A percentile compares a stretch with the other conserved stretches of the same genome.
Evolutionary conservation across 1,140 invertebrate genomes (phyloP).

Genomic region (Brachionus calyciflorus): DNA sequence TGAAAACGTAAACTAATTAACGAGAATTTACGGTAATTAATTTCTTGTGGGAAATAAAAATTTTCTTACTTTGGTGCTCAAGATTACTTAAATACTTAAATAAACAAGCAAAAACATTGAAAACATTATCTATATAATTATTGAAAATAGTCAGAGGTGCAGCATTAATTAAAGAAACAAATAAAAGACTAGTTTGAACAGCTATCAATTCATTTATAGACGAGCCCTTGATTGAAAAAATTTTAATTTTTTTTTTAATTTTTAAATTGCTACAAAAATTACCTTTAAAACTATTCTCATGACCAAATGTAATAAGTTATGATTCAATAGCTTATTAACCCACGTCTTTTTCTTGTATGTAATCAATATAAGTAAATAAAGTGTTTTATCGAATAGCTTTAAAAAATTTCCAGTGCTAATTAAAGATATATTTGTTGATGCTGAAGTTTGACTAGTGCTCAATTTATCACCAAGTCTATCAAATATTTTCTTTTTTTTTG

Average conservation of each 20-base stretch:
- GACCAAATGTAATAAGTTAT: background rate
- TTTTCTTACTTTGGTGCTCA: background rate
- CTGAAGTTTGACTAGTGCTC: background rate
- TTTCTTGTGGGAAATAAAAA: slow-evolving; percentile 8
- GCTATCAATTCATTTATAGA: slow-evolving; percentile 18
- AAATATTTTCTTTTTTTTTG: slow-evolving; percentile 16
- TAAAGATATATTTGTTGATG: background rate
- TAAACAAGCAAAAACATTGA: slow-evolving; percentile 15
- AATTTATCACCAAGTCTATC: slow-evolving; percentile 19
- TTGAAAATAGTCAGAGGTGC: background rate
- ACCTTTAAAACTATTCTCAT: slow-evolving; percentile 15
- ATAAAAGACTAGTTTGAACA: slow-evolving; percentile 14
- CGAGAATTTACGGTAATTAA: too few relatives aligned
- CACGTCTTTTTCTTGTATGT: slow-evolving; percentile 18
- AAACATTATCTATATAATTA: slow-evolving; percentile 33
- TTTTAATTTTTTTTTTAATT: background rate
- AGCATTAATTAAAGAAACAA: slow-evolving; percentile 21
- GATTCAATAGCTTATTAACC: background rate
- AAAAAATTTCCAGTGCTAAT: background rate
- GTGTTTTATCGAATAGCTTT: slow-evolving; percentile 17
- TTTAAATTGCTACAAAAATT: background rate
- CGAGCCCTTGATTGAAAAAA: background rate
- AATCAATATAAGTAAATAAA: background rate
- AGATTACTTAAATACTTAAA: slow-evolving; percentile 8
- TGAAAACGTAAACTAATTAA: too few relatives aligned